These are phyloP conservation scores for Spodoptera frugiperda DNA, from an alignment of 1,140 invertebrate species.

Conservation along the genomic window DNA sequence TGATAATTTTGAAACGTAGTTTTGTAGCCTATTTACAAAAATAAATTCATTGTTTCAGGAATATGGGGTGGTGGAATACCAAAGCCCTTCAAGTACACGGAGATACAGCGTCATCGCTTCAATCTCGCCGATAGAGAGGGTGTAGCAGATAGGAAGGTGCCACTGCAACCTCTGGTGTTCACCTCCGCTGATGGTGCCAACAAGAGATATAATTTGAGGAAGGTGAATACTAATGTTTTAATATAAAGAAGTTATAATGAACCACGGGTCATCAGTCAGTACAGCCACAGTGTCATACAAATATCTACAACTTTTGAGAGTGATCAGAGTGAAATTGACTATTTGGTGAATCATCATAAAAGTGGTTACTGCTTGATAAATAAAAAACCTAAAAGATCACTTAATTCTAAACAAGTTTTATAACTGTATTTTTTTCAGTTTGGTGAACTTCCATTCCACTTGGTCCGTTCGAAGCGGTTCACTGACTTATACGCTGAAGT, in stretches of 20 bases:
- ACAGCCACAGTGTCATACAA: too few species aligned
- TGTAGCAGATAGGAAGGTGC: slow-evolving; percentile 97
- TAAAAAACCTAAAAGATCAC: too few species aligned
- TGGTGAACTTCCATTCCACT: slow-evolving; percentile 97
- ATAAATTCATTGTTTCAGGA: too few species aligned
- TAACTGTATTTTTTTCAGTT: slow-evolving; percentile 90
- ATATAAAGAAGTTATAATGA: too few species aligned
- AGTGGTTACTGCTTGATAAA: too few species aligned
- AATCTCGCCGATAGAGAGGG: slow-evolving; percentile 96
- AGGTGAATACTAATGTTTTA: slow-evolving; percentile 86
- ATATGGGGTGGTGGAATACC: slow-evolving; percentile 97
- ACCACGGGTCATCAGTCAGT: too few species aligned
- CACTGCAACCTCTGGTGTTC: slow-evolving; percentile 97
- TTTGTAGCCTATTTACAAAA: too few species aligned
- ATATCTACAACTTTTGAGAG: too few species aligned
- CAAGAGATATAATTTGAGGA: slow-evolving; percentile 94
- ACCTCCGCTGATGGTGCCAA: slow-evolving; percentile 93
- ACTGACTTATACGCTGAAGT: slow-evolving; percentile 97
- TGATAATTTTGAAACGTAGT: too few species aligned
- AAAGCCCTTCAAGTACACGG: slow-evolving; percentile 98
- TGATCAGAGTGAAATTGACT: too few species aligned
- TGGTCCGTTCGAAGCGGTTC: slow-evolving; percentile 95
- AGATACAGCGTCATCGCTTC: slow-evolving; percentile 96
- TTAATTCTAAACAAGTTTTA: too few species aligned
- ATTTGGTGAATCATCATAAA: too few species aligned